phyloP scores from a whole-genome alignment of 2,113 vertebrate species.

The Psittacus erithacus region DNA sequence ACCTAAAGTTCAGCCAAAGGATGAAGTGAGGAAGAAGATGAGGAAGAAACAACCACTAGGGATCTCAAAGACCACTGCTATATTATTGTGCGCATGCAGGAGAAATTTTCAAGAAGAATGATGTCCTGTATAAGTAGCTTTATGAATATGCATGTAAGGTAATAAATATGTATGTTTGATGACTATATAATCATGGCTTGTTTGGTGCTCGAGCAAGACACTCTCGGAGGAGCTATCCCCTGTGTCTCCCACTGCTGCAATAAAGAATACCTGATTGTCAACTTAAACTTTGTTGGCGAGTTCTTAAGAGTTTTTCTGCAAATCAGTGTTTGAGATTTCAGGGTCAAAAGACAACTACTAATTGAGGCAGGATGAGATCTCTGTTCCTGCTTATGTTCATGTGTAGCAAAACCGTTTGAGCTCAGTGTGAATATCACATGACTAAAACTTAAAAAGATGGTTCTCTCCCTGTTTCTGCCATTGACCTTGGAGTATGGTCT shows the following conservation, averaged over 20 bases:
- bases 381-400: not conserved
- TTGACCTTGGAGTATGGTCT: not conserved
- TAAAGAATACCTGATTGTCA: not conserved
- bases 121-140: not conserved
- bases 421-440: accelerated
- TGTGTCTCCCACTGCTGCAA: not conserved
- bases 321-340: not conserved
- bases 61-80: not conserved
- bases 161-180: not conserved
- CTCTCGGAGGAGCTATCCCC: not conserved
- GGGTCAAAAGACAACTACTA: not conserved
- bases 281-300: not conserved
- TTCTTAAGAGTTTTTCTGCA: not conserved
- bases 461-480: not conserved
- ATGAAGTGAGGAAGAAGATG: not conserved
- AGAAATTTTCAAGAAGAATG: not conserved
- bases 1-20: not conserved
- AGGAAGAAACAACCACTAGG: not conserved
- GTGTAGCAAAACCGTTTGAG: not conserved
- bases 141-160: not conserved
- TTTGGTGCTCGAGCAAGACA: not conserved
- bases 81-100: not conserved
- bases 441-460: not conserved
- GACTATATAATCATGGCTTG: not conserved
- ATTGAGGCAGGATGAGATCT: not conserved